A percentile compares a stretch with the other conserved stretches of the same genome.
Evolutionary conservation across 2,888 invertebrate genomes (phyloP).

Genomic region (Megaustenia siamemsis): DNA sequence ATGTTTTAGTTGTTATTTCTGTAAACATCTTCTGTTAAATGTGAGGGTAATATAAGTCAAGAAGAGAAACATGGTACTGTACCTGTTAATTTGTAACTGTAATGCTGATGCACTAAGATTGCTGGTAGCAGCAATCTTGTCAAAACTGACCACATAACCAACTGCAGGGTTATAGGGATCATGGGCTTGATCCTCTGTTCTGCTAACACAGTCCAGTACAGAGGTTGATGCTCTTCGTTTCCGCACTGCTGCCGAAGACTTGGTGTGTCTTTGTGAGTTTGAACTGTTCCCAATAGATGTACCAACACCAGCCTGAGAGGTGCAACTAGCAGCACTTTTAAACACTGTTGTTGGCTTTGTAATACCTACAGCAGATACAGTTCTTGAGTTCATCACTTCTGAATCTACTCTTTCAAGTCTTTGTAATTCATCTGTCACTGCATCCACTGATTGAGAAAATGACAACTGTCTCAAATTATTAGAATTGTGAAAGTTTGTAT

Average conservation of each 20-base stretch:
- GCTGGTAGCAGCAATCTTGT: constrained; percentile 86
- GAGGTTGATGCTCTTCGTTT: constrained; percentile 67
- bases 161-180: constrained; percentile 79
- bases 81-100: constrained; percentile 86
- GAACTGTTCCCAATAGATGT: not conserved
- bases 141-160: constrained; percentile 84
- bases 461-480: constrained; percentile 53
- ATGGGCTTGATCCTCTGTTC: constrained; percentile 82
- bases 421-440: constrained; percentile 70
- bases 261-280: not conserved
- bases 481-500: not conserved
- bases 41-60: too few relatives aligned
- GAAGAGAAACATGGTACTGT: not conserved
- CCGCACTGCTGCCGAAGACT: not conserved
- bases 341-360: not conserved
- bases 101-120: constrained; percentile 81
- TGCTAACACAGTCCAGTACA: constrained; percentile 80
- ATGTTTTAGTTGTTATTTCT: too few relatives aligned
- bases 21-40: too few relatives aligned
- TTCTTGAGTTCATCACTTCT: constrained; percentile 15
- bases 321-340: not conserved
- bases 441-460: constrained; percentile 61
- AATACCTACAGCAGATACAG: not conserved
- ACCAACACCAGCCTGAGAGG: not conserved
- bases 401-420: constrained; percentile 60